These are phyloP conservation scores for Zosterops pallidus DNA, from an alignment of 2,113 vertebrate species.

Conservation along the genomic window DNA sequence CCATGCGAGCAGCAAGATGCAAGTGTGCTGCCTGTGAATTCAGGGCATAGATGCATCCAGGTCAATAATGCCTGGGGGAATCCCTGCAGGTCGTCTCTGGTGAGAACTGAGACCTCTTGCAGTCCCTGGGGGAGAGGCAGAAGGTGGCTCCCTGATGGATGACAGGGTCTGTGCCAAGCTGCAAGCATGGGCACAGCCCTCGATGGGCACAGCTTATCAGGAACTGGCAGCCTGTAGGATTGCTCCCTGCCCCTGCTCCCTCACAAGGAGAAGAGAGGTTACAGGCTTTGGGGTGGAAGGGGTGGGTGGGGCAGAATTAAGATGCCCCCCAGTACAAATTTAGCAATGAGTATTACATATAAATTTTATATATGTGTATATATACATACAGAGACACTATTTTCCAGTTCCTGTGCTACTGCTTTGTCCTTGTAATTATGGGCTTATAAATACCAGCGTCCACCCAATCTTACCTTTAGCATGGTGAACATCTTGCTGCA, in stretches of 20 bases:
- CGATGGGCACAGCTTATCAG: background rate
- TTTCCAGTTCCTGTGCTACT: background rate
- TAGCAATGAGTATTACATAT: background rate
- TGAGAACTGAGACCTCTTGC: background rate
- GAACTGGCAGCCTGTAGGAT: background rate
- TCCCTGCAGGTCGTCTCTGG: background rate
- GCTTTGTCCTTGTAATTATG: background rate
- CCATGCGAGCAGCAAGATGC: background rate
- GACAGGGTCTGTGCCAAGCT: background rate
- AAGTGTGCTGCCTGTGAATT: background rate
- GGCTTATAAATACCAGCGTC: background rate
- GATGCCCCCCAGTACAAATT: background rate
- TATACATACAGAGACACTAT: background rate
- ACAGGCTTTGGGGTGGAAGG: background rate
- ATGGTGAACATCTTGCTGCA: background rate
- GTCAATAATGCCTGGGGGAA: background rate
- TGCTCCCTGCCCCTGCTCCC: background rate
- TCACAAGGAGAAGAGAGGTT: background rate
- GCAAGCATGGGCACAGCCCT: background rate
- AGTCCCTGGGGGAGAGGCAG: background rate
- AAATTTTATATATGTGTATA: background rate
- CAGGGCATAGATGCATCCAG: accelerated
- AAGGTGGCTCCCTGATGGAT: accelerated
- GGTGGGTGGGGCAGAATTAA: background rate
- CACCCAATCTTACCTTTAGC: background rate